Percentiles rank a stretch among this genome's conserved stretches.
phyloP scores from a whole-genome alignment of 2,888 invertebrate species.

The Gastracanthus pulcherrimus region DNA sequence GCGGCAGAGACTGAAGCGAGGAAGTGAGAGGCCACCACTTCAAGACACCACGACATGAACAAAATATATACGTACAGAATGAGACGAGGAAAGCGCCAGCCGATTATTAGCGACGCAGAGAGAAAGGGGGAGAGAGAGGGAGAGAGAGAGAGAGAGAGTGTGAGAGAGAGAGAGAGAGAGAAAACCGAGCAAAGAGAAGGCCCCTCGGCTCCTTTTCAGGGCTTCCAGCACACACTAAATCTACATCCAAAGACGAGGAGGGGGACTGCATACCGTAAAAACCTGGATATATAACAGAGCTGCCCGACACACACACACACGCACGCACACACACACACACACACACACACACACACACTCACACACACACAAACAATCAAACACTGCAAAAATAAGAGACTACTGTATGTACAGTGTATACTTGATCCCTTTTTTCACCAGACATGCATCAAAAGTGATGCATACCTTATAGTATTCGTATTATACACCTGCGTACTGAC shows the following conservation, averaged over 20 bases:
- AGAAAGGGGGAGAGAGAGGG: not conserved
- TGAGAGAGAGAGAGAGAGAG: not conserved
- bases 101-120: not conserved
- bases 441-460: not conserved
- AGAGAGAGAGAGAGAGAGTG: not conserved
- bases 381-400: not conserved
- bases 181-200: not conserved
- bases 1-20: constrained; percentile 35
- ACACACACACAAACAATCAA: not conserved
- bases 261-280: too few relatives aligned
- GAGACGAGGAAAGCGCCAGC: too few relatives aligned
- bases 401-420: not conserved
- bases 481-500: not conserved
- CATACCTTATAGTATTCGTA: not conserved
- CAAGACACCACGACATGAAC: not conserved
- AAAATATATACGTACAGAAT: too few relatives aligned
- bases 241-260: not conserved
- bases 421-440: not conserved
- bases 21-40: not conserved
- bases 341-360: not conserved
- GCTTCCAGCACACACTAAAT: constrained; percentile 20
- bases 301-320: not conserved
- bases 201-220: constrained; percentile 9
- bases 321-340: not conserved
- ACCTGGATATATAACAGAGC: not conserved